Evolutionary conservation across 2,113 vertebrate genomes (phyloP), one percentile per base, ranked within the genome.

Genomic region (Pollachius pollachius): DNA sequence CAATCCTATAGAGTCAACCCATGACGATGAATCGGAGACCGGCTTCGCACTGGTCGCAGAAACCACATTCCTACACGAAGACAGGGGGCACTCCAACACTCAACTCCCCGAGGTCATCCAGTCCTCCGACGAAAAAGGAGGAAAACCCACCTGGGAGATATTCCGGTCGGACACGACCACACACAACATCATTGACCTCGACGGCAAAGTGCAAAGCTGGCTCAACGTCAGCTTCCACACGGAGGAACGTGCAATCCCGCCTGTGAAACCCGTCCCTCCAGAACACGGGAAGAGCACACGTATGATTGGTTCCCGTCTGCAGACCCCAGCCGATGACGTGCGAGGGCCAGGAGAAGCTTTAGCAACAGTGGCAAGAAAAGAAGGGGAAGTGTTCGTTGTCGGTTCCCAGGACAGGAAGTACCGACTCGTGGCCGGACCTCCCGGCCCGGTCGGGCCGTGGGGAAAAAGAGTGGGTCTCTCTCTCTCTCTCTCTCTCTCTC

Each of bases 381-480:
- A 59, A 64, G 27, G 74, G 41, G 85, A 27, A 0, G 52, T 73
- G 0, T 0, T 74, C 4, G 0, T 41, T 0, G 18, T 25, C 0
- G 75, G 67, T 52, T 71, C 71, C 37, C 84, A 11, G 0, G 15
- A 72, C 6, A 84, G 58, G 48, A 62, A 15, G 48, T 78, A 80
- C 54, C 80, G 15, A 0, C 12, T 89, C 67, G 83, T 87, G 8
- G 80, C 65, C 0, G 90, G 93, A n/a, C 80, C 85, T 0, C 80
- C 84, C 0, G 94, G 94, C 1, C 80, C 81, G 63, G 66, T 75
- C 0, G 94, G 94, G 18, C 88, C 80, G 0, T 87, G 73, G 0
- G 94, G 94, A 30, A 82, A 78, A 79, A 91, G 78, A 58, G 94
- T 95, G 84, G 93, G 93, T 84, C 54, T 34, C 4, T 34, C 30